phyloP scores from a whole-genome alignment of 2,113 vertebrate genomes.

The Oncorhynchus kisutch region DNA sequence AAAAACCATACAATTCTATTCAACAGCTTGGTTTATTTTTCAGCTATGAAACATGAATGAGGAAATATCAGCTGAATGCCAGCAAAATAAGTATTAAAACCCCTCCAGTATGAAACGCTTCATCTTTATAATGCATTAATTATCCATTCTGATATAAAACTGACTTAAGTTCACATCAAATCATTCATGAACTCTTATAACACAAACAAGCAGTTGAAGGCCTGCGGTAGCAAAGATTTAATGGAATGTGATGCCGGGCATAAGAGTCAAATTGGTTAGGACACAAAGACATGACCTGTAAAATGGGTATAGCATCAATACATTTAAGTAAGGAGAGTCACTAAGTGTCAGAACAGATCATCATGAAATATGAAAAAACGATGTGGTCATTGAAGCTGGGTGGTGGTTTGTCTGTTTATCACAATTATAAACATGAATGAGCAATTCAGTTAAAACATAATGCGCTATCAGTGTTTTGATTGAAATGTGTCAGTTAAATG shows the following conservation, averaged over 20 bases:
- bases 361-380: constrained; percentile 11
- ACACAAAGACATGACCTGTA: constrained; percentile 5
- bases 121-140: neutral
- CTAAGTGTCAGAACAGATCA: constrained; percentile 1
- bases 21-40: no score
- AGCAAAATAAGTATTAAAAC: no score
- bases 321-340: constrained; percentile 1
- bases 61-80: no score
- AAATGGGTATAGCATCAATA: neutral
- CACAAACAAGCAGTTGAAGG: neutral
- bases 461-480: no score
- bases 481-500: no score
- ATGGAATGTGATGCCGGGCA: constrained; percentile 2
- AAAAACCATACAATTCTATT: neutral
- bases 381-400: no score
- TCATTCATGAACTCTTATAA: neutral
- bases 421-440: no score
- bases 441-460: no score
- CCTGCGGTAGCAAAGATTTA: neutral
- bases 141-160: neutral
- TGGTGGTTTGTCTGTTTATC: no score
- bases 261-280: neutral
- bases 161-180: neutral
- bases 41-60: no score
- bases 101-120: neutral